These are phyloP conservation scores for Platyrinchus mystaceus DNA, from an alignment of 2,797 vertebrate genomes.

Conservation along the genomic window DNA sequence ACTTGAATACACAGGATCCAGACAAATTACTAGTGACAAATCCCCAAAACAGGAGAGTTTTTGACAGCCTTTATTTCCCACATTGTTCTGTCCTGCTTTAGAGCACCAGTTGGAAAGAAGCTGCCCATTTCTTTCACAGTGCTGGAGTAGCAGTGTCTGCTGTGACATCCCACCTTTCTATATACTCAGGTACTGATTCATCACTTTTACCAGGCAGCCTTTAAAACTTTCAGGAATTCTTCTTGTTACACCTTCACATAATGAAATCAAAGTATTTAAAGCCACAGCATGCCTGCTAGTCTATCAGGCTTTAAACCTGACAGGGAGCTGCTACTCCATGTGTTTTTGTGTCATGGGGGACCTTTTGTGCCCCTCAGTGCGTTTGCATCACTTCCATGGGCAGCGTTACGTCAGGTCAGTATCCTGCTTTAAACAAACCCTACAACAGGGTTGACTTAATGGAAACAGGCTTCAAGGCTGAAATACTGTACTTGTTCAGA, in stretches of 20 bases:
- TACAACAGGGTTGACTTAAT: not conserved
- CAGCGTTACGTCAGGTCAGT: not conserved
- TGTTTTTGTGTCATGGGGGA: not conserved
- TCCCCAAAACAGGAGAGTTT: not conserved
- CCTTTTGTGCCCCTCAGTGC: not conserved
- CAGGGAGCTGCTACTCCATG: not conserved
- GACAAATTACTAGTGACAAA: not conserved
- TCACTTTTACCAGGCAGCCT: not conserved
- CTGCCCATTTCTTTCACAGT: not conserved
- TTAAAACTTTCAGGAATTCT: not conserved
- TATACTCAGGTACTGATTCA: not conserved
- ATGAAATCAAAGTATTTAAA: not conserved
- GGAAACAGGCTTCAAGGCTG: not conserved
- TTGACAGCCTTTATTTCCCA: not conserved
- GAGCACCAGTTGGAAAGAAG: not conserved
- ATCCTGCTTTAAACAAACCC: not conserved
- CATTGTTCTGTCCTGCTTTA: not conserved
- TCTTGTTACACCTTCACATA: not conserved
- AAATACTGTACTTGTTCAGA: not conserved
- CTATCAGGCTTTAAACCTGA: not conserved
- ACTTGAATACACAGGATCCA: not conserved
- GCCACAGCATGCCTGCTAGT: not conserved
- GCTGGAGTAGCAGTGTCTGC: not conserved
- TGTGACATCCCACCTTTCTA: not conserved
- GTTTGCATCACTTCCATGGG: not conserved